Conservation (phyloP, 1,140 invertebrate species). For the Dinothrombium tinctorium region DNA sequence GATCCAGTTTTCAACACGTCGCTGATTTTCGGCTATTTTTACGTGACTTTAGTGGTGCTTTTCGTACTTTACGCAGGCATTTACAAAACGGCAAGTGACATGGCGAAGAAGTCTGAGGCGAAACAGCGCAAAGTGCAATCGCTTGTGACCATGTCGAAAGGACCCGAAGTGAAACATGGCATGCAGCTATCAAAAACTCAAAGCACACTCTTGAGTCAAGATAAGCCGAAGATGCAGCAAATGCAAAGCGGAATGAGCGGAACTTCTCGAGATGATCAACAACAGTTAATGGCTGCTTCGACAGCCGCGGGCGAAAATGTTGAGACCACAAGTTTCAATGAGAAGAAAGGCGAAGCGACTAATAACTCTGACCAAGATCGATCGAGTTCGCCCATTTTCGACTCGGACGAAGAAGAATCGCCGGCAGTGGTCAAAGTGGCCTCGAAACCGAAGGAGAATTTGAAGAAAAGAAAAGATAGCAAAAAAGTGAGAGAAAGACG, state of each 20-base stretch:
- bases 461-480: slow-evolving; percentile 3
- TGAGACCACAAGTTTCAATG: background rate
- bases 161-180: slow-evolving; percentile 29
- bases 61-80: slow-evolving; percentile 90
- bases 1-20: slow-evolving; percentile 92
- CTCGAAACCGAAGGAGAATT: slow-evolving; percentile 12
- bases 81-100: slow-evolving; percentile 89
- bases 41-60: slow-evolving; percentile 77
- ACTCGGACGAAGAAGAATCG: slow-evolving; percentile 60
- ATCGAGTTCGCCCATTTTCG: slow-evolving; percentile 80
- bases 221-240: slow-evolving; percentile 30
- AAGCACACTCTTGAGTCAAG: slow-evolving; percentile 39
- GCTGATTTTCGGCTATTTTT: slow-evolving; percentile 94
- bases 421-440: background rate
- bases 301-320: slow-evolving; percentile 3
- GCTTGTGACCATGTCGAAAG: slow-evolving; percentile 56
- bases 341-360: slow-evolving; percentile 14
- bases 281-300: background rate
- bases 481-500: slow-evolving; percentile 2
- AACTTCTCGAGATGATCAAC: background rate
- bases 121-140: slow-evolving; percentile 82
- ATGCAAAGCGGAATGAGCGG: background rate
- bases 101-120: slow-evolving; percentile 90
- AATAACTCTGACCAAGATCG: slow-evolving; percentile 38
- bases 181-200: slow-evolving; percentile 17